Evolutionary conservation across 2,113 vertebrate genomes (phyloP).

Genomic region (Alosa alosa): DNA sequence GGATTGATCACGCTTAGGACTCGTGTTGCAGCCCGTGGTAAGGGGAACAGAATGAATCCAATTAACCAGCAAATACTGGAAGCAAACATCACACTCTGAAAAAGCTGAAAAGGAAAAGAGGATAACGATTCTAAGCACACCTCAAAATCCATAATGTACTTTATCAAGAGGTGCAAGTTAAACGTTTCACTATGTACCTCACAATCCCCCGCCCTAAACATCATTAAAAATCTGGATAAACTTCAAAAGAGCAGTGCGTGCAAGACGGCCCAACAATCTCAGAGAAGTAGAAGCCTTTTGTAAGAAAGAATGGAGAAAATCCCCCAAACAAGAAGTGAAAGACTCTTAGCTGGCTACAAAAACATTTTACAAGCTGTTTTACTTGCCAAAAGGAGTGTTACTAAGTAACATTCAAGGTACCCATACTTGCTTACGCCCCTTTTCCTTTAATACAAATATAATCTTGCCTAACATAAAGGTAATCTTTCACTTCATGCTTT

Average conservation of each 20-base stretch:
- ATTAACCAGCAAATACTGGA: background rate
- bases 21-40: background rate
- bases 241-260: background rate
- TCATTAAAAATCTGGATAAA: background rate
- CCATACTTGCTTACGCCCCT: too few species aligned
- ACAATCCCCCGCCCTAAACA: background rate
- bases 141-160: background rate
- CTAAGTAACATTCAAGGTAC: background rate
- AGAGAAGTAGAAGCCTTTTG: background rate
- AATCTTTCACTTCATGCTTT: background rate
- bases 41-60: background rate
- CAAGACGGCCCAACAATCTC: too few species aligned
- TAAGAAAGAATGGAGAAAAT: background rate
- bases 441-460: background rate
- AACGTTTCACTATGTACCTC: background rate
- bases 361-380: slow-evolving; percentile 41
- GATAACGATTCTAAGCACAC: background rate
- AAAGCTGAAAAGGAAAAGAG: background rate
- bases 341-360: background rate
- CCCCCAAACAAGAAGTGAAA: background rate
- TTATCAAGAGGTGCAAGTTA: background rate
- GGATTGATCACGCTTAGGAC: background rate
- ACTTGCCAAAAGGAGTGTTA: slow-evolving; percentile 40
- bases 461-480: background rate
- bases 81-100: background rate